These are phyloP conservation scores for Percopsis omiscomaycus DNA, from an alignment of 2,797 vertebrate genomes.

Conservation along the genomic window DNA sequence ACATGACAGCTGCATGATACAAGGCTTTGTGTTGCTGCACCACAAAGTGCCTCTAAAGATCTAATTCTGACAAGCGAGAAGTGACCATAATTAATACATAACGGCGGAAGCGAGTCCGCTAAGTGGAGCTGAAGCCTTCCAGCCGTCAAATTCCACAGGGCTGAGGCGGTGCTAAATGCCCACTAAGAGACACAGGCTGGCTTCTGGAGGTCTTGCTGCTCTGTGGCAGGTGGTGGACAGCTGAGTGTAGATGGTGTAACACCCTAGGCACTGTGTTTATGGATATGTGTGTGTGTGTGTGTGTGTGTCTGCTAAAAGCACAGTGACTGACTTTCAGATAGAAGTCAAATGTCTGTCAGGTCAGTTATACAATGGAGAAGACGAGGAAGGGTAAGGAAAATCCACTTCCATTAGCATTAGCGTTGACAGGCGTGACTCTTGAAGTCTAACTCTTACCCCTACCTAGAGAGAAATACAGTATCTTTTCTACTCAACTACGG, in stretches of 20 bases:
- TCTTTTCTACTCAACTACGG: not conserved
- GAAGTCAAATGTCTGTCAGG: conserved; percentile 48
- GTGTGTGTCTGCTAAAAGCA: conserved; percentile 14
- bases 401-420: conserved; percentile 9
- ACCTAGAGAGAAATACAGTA: not conserved
- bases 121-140: conserved; percentile 12
- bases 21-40: conserved; percentile 15
- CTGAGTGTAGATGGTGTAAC: conserved; percentile 55
- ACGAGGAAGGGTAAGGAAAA: conserved; percentile 11
- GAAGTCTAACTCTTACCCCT: not conserved
- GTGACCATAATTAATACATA: conserved; percentile 54
- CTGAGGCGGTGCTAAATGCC: conserved; percentile 38
- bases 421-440: too few relatives aligned
- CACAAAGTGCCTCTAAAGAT: conserved; percentile 21
- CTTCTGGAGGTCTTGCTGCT: conserved; percentile 33
- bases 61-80: conserved; percentile 34
- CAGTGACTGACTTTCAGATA: conserved; percentile 42
- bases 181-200: conserved; percentile 47
- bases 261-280: conserved; percentile 37
- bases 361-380: conserved; percentile 20
- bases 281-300: conserved; percentile 13
- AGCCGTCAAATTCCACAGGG: conserved; percentile 21
- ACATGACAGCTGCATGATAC: too few relatives aligned
- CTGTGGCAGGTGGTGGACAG: conserved; percentile 65
- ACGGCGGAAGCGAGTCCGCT: conserved; percentile 24